These are phyloP conservation scores for Mesorhabditis spiculigera DNA, from an alignment of 2,888 invertebrate species.

Conservation along the genomic window DNA sequence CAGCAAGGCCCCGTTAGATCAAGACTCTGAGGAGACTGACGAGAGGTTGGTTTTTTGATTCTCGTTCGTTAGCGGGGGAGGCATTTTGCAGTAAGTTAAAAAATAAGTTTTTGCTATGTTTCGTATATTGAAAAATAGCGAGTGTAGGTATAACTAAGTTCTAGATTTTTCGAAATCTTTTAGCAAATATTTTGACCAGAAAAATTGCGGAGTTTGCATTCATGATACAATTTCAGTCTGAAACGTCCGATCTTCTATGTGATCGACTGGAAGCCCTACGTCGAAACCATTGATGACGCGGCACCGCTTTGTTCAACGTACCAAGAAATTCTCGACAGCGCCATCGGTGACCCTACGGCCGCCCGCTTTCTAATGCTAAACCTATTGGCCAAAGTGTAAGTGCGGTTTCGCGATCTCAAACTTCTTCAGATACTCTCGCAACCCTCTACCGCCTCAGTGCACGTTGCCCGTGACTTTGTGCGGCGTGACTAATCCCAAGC, in stretches of 20 bases:
- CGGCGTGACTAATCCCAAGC: not conserved
- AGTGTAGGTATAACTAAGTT: too few species aligned
- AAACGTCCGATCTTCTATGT: not conserved
- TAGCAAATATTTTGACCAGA: not conserved
- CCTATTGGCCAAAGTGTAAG: not conserved
- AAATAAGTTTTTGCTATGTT: too few species aligned
- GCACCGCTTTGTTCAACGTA: not conserved
- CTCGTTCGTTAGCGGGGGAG: too few species aligned
- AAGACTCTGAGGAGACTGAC: not conserved
- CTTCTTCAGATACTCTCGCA: slow-evolving; percentile 1
- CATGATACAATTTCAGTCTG: not conserved
- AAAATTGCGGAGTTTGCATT: not conserved
- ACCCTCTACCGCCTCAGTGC: not conserved
- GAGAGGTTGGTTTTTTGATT: not conserved
- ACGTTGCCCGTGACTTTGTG: not conserved
- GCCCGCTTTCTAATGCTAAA: not conserved
- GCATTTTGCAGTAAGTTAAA: too few species aligned
- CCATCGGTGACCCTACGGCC: not conserved
- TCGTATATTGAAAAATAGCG: too few species aligned
- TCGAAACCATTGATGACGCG: not conserved
- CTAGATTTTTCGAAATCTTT: too few species aligned
- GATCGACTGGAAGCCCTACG: not conserved
- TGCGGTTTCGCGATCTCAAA: not conserved
- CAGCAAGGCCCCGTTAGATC: not conserved
- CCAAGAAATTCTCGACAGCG: not conserved